These are phyloP conservation scores for Bambusicola thoracicus DNA, from an alignment of 2,113 vertebrate species.

Conservation along the genomic window DNA sequence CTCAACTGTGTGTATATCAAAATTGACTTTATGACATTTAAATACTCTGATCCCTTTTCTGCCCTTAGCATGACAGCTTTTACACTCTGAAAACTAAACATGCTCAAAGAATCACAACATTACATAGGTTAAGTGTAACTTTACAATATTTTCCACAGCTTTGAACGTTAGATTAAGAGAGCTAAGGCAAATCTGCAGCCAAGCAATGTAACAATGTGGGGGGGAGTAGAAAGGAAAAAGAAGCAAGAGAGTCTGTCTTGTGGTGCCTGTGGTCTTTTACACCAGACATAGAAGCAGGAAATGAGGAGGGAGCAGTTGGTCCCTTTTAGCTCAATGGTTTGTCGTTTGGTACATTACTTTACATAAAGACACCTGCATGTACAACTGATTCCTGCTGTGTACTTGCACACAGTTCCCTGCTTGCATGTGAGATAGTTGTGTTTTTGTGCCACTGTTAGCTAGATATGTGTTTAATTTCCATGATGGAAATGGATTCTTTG, in stretches of 20 bases:
- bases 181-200: neutral
- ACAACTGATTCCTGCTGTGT: neutral
- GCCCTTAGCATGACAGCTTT: neutral
- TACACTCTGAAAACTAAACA: neutral
- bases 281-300: neutral
- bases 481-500: constrained; percentile 6
- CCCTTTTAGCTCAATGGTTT: neutral
- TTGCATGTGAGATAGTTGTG: neutral
- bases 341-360: neutral
- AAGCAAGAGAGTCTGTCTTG: neutral
- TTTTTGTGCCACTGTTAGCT: neutral
- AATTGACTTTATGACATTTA: neutral
- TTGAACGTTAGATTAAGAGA: neutral
- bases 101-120: neutral
- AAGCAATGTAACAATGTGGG: neutral
- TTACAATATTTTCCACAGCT: neutral
- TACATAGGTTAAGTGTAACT: neutral
- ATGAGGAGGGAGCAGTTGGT: neutral
- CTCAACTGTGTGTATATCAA: neutral
- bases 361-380: neutral
- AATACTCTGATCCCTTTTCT: neutral
- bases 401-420: neutral
- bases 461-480: neutral
- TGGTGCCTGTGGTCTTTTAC: neutral
- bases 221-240: neutral